Base-by-base conservation (phyloP, 2,113 vertebrate genomes). In the Pollimyrus isidori region DNA sequence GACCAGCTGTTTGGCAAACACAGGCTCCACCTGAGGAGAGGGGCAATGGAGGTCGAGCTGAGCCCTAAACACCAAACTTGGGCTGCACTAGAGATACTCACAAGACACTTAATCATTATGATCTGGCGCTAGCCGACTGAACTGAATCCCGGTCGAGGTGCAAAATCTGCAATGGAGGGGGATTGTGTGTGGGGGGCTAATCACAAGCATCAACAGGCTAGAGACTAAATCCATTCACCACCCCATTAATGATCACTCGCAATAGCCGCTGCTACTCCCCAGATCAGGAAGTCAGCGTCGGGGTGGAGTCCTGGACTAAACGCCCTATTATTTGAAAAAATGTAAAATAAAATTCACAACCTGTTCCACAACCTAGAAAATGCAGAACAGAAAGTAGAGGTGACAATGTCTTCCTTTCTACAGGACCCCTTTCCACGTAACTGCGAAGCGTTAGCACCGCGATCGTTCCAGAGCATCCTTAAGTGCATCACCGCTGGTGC, bases 1-100 rank as follows among this genome's bases (percentile, higher is more conserved):
- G 93, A 97, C 94, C 21, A 99, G 95, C 88, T 99, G 98, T 92
- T 95, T 97, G 95, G 98, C 98, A 92, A 99, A 97, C 91, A 98
- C 94, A 62, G 98, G 98, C 93, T 99, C 98, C 92, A 99, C 97
- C 98, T 99, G 92, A 39, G 92, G 17, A 56, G 35, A 58, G 62
- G 0, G 4, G 7, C 21, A 86, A 83, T 2, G 23, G 62, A 39
- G 3, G 83, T 2, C 39, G 69, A 42, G 17, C 62, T 65, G n/a
- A 26, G 62, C 62, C n/a, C 62, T 30, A 10, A 69, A 69, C 3
- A 10, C 62, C 62, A 30, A 13, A 69, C 62, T 30, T 0, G 9
- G 3, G 3, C 62, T 26, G 4, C 10, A 30, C 62, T 11, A 69
- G 26, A 69, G n/a, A 69, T 30, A 13, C 62, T 13, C 10, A 11